Base-by-base conservation (phyloP, 2,113 vertebrate species). In the Saimiri boliviensis region DNA sequence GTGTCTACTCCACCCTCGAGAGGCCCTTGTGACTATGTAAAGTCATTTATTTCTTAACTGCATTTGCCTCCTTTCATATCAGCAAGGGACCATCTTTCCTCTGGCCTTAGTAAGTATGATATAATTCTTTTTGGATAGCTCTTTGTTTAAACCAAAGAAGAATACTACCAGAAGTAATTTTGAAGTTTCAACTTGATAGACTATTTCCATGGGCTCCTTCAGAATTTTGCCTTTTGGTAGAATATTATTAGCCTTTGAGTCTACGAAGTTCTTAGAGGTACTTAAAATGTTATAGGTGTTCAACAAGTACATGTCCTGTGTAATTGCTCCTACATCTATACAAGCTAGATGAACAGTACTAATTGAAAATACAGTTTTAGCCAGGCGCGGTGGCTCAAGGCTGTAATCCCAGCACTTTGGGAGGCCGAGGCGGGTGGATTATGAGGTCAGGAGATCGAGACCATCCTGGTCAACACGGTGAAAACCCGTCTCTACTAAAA, bases 81-180 rank as follows among this genome's bases (percentile, higher is more conserved):
- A 91, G 32, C n/a, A 89, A 94, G 85, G 66, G 60, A 66, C 58
- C 58, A 42, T 89, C 27, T 91, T 86, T 80, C 40, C 66, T 86
- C 9, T 71, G 47, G 91, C 83, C 73, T 37, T 21, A 70, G 86
- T 80, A n/a, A 91, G 68, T 89, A 21, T 79, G 60, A 85, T 82
- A 95, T 96, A 96, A 95, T 89, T 97, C 49, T 93, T 95, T 93
- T 70, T 94, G 25, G 79, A 91, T 70, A 76, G 47, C 79, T 93
- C 32, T 95, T 95, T 94, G 47, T 85, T 88, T 95, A 86, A 96
- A 83, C 73, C 77, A 56, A 58, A 3, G 9, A 0, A 14, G 94
- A 83, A 86, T 63, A 52, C 37, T 42, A 30, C 6, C 42, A 93
- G 77, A 82, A 92, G 27, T 37, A 96, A 66, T 83, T 83, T 0